phyloP scores from a whole-genome alignment of 2,113 vertebrate genomes.

The Labeo catla region DNA sequence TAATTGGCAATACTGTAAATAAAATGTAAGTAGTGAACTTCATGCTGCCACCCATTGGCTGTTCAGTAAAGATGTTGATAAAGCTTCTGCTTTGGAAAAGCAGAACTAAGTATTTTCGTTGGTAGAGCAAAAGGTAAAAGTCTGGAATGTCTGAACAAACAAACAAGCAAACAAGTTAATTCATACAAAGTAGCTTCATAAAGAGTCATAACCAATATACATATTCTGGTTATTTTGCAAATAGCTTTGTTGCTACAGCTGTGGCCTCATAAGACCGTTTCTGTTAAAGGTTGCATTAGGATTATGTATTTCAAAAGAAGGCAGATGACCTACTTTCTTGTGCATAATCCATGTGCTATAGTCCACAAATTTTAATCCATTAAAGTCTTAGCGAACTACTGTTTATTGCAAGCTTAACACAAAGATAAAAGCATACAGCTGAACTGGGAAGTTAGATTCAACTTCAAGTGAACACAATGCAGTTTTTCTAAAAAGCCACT shows the following conservation, averaged over 20 bases:
- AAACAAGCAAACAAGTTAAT: not conserved
- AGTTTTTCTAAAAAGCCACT: not conserved
- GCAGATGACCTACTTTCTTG: not conserved
- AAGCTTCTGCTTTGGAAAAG: too few relatives aligned
- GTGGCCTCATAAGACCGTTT: not conserved
- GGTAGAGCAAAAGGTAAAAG: too few relatives aligned
- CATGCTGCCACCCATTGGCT: not conserved
- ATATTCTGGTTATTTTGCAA: not conserved
- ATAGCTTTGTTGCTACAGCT: not conserved
- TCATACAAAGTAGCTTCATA: not conserved
- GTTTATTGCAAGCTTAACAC: not conserved
- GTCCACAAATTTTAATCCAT: not conserved
- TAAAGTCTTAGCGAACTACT: not conserved
- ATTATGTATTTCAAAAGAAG: not conserved
- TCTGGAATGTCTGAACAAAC: not conserved
- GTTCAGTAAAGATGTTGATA: not conserved
- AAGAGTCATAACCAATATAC: not conserved
- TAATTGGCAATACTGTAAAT: not conserved
- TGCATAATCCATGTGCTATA: not conserved
- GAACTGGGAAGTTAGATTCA: not conserved
- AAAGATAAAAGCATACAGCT: not conserved
- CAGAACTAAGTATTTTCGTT: too few relatives aligned
- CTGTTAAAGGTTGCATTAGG: not conserved
- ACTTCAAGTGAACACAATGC: not conserved
- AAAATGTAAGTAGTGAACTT: not conserved